Evolutionary conservation across 2,797 vertebrate genomes (phyloP).

Genomic region (Erpetoichthys calabaricus): DNA sequence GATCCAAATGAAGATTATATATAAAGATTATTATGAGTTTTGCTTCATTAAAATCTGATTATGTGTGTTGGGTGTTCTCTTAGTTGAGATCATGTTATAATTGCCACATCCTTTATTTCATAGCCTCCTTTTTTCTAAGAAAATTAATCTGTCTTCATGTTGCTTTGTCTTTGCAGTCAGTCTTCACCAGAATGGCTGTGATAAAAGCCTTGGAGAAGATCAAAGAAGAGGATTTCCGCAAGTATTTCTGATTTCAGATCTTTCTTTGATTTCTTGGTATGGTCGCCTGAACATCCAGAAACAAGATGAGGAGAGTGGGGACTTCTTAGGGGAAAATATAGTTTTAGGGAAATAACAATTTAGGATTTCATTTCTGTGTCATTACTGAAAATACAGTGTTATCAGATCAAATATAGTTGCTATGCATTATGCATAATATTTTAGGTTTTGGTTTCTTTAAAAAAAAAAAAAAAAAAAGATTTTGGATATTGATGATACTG

Average conservation of each 20-base stretch:
- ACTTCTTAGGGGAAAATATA: slow-evolving; percentile 6
- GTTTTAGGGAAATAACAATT: background rate
- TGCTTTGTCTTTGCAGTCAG: slow-evolving; percentile 57
- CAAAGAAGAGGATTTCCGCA: slow-evolving; percentile 64
- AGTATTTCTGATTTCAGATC: slow-evolving; percentile 38
- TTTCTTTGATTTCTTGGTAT: slow-evolving; percentile 20
- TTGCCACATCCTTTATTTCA: slow-evolving; percentile 22
- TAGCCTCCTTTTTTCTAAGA: slow-evolving; percentile 12
- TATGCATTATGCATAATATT: too few relatives aligned
- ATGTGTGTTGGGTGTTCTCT: slow-evolving; percentile 1
- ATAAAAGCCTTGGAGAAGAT: slow-evolving; percentile 89
- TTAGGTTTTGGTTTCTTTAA: too few relatives aligned
- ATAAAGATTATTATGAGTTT: too few relatives aligned
- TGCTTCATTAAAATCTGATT: too few relatives aligned
- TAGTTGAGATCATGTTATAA: slow-evolving; percentile 15
- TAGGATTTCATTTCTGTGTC: too few relatives aligned
- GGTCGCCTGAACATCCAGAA: slow-evolving; percentile 14
- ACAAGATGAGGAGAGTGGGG: slow-evolving; percentile 12
- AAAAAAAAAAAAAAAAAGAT: too few relatives aligned
- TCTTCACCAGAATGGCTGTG: slow-evolving; percentile 95
- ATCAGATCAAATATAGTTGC: too few relatives aligned
- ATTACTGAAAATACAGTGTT: too few relatives aligned
- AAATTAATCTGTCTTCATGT: slow-evolving; percentile 17
- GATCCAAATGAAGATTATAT: too few relatives aligned
- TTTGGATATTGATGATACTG: too few relatives aligned